Percentiles rank a stretch among this genome's conserved stretches.
Evolutionary conservation across 2,797 vertebrate species (phyloP).

Genomic region (Labroides dimidiatus): DNA sequence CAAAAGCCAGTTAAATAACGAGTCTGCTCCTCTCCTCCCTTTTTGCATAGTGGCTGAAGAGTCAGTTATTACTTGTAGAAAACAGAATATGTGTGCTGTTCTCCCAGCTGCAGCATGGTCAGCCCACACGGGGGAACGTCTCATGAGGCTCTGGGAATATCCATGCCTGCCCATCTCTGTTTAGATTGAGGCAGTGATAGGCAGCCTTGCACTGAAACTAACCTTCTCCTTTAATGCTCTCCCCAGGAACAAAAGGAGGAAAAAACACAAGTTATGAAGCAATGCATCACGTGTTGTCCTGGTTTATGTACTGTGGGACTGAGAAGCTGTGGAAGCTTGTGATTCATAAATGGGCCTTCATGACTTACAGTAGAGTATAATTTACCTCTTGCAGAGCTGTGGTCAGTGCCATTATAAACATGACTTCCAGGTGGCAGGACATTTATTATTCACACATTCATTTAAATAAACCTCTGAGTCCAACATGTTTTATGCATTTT

Average conservation of each 20-base stretch:
- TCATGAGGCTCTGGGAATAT: constrained; percentile 61
- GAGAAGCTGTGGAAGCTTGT: constrained; percentile 22
- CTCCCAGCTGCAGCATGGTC: constrained; percentile 52
- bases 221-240: constrained; percentile 52
- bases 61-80: constrained; percentile 58
- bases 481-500: constrained; percentile 60
- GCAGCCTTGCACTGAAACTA: constrained; percentile 46
- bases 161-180: constrained; percentile 53
- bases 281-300: constrained; percentile 31
- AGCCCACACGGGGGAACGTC: constrained; percentile 58
- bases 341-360: constrained; percentile 45
- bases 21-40: constrained; percentile 79
- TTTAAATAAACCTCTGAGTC: constrained; percentile 50
- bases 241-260: constrained; percentile 21
- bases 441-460: constrained; percentile 66
- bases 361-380: constrained; percentile 36
- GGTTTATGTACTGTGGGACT: too few relatives aligned
- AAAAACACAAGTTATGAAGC: constrained; percentile 4
- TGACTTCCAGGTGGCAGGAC: constrained; percentile 53
- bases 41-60: constrained; percentile 66
- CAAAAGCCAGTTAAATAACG: constrained; percentile 96
- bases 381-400: constrained; percentile 38
- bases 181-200: constrained; percentile 60
- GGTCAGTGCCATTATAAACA: constrained; percentile 50
- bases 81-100: constrained; percentile 39